Evolutionary conservation across 2,113 vertebrate genomes (phyloP), one percentile per base, ranked within the genome.

Genomic region (Tragulus kanchil): DNA sequence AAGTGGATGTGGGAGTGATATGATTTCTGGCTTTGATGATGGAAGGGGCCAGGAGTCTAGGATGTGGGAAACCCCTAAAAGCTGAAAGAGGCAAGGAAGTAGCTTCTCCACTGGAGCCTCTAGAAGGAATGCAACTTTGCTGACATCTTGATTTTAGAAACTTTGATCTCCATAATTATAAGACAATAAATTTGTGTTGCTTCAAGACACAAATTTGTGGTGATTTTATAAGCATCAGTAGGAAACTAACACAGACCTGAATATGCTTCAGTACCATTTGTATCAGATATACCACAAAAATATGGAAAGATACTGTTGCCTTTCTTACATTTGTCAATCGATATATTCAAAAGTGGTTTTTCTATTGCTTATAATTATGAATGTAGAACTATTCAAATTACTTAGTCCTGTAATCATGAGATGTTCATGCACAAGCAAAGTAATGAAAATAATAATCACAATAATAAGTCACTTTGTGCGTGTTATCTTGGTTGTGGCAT

Each of bases 181-280:
- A 85, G 14, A 36, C 15, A 81, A 61, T 26, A 89, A 82, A 71
- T 50, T 0, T 15, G 7, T 78, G 10, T 42, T 64, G 36, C 50
- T 92, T 90, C 58, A 81, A 67, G 59, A 5, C 19, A 48, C 21
- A 58, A 19, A 26, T 48, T 25, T 52, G 21, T 45, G 8, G 31
- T n/a, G 42, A 65, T 65, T 69, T 69, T 93, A 19, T 69, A 31
- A 97, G 5, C 54, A 94, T 9, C 23, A 25, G 50, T 52, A 21
- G 67, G 6, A 96, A 75, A 69, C 61, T 88, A 88, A 93, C 61
- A 19, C 21, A 95, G 77, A 82, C 45, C 12, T 73, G 54, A 90
- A 87, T 52, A 64, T 83, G 45, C 48, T 89, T 94, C 61, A 65
- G 1, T 79, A n/a, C 10, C 1, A 85, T 56, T 36, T 75, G 5